Evolutionary conservation across 2,113 vertebrate species (phyloP).

Genomic region (Peromyscus polionotus): DNA sequence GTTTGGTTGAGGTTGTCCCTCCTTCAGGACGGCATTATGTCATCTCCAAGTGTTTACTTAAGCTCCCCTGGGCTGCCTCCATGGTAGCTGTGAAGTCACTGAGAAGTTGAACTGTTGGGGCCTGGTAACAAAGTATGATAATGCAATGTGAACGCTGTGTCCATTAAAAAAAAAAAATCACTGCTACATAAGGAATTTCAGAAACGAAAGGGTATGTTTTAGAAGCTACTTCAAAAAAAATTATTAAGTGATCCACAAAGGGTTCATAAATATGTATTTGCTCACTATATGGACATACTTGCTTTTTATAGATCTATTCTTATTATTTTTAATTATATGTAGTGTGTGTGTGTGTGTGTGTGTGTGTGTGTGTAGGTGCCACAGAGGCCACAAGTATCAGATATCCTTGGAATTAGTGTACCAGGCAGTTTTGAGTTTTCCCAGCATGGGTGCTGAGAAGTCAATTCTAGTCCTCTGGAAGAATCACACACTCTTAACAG

Average conservation of each 20-base stretch:
- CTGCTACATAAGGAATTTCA: conserved; percentile 22
- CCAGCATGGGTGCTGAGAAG: background rate
- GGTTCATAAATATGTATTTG: conserved; percentile 38
- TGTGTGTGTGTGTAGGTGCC: background rate
- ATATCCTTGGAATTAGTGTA: background rate
- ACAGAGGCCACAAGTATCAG: background rate
- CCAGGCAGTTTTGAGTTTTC: background rate
- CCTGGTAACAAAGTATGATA: conserved; percentile 61
- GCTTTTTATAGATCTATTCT: background rate
- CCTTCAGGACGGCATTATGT: conserved; percentile 60
- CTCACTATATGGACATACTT: background rate
- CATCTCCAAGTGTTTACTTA: conserved; percentile 78
- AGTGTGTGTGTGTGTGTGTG: background rate
- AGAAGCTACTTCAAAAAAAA: conserved; percentile 50
- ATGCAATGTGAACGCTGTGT: conserved; percentile 45
- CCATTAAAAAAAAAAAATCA: background rate
- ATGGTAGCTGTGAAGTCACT: conserved; percentile 77
- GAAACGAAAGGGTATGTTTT: conserved; percentile 57
- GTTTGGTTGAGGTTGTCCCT: conserved; percentile 40
- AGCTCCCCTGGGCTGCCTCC: conserved; percentile 79
- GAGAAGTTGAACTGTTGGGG: conserved; percentile 57
- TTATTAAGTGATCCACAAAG: background rate
- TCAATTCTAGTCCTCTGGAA: background rate
- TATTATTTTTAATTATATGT: background rate
- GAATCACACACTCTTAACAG: background rate